Base-by-base conservation (phyloP, 2,888 invertebrate species). In the Catocala fraxini region DNA sequence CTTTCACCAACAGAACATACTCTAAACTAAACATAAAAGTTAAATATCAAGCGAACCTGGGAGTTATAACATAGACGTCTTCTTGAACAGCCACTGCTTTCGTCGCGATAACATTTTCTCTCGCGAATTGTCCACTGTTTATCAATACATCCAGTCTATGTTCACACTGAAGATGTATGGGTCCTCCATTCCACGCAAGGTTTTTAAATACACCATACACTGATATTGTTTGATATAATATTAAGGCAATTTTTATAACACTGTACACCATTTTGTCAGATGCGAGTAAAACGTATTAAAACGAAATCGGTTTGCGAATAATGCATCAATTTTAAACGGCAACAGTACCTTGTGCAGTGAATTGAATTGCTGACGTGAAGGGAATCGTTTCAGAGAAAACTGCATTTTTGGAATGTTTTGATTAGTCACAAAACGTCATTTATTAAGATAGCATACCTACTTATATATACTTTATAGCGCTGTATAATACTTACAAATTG, bases 51-150 rank as follows among this genome's bases (percentile, higher is more conserved):
- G 6, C 10, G 42, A 42, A 91, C 83, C 96, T 94, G 3, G 96
- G 96, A 60, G 96, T 88, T 2, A 96, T 95, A 4, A 96, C 73
- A 77, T 95, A 95, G 9, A 95, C 92, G 41, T 95, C 92, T 57
- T 96, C 95, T 70, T 91, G 92, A 84, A 89, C 93, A 47, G 95
- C 89, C 63, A 96, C 94, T 4, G 93, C 91, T 70, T 96, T 95
- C 11, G 95, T 96, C 1, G 95, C 95, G 47, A 96, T 95, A 7
- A 95, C 89, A 82, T 96, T 96, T 72, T 95, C 95, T 56, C 92
- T 89, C 1, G 94, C 85, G 81, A 95, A 95, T 55, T 94, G 91
- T 0, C 95, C 95, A 55, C 91, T 93, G 2, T 84, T 85, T 49
- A 90, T 89, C 86, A 95, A 95, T 46, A 95, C 89, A 43, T 93